phyloP scores from a whole-genome alignment of 2,888 invertebrate species.

The Atherix ibis region DNA sequence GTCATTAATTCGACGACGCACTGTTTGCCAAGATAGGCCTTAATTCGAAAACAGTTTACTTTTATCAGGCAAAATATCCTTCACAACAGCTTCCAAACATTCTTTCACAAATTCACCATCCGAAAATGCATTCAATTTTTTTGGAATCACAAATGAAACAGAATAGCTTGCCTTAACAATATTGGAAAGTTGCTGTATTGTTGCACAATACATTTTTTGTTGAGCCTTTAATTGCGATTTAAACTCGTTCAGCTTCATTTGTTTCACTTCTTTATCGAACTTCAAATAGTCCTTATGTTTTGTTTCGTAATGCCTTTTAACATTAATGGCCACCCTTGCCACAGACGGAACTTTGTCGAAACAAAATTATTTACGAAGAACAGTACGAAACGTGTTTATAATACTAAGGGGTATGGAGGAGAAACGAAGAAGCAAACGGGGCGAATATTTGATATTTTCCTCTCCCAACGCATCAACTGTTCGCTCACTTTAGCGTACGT shows the following conservation, averaged over 20 bases:
- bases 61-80: conserved; percentile 4
- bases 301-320: conserved; percentile 7
- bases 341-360: no score
- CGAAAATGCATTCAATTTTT: conserved; percentile 4
- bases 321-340: no score
- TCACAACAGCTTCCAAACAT: conserved; percentile 2
- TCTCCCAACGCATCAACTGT: no score
- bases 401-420: no score
- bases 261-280: conserved; percentile 6
- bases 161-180: conserved; percentile 4
- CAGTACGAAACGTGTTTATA: no score
- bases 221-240: conserved; percentile 5
- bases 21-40: conserved; percentile 3
- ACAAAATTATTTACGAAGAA: no score
- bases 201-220: conserved; percentile 5
- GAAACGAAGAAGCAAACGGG: no score
- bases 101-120: conserved; percentile 1
- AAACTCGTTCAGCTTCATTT: conserved; percentile 2
- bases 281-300: conserved; percentile 6
- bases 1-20: conserved; percentile 6
- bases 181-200: conserved; percentile 6
- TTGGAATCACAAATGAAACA: conserved; percentile 1
- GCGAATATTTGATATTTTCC: no score
- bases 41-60: conserved; percentile 5
- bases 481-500: no score